Conservation (phyloP, 1,140 invertebrate genomes). For the Monochamus saltuarius region DNA sequence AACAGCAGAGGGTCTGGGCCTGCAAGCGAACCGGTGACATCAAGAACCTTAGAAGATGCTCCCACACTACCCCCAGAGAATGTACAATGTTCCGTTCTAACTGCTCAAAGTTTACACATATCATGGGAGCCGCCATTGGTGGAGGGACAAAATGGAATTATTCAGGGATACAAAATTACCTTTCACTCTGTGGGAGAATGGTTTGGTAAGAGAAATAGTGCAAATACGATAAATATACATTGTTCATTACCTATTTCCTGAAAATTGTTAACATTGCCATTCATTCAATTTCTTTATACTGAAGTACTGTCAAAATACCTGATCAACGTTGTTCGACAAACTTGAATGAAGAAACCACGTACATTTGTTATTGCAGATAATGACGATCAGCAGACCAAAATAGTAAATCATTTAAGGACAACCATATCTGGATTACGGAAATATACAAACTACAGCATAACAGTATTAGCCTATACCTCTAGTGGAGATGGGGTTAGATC, state of each 20-base stretch:
- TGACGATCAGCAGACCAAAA: conserved; percentile 65
- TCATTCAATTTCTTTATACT: not conserved
- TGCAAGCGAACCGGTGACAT: conserved; percentile 75
- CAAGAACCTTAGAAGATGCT: conserved; percentile 74
- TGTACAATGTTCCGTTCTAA: conserved; percentile 73
- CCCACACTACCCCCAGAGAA: conserved; percentile 78
- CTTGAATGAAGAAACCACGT: no score
- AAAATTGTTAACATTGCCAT: no score
- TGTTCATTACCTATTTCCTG: no score
- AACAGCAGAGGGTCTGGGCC: conserved; percentile 89
- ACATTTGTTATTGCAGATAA: conserved; percentile 51
- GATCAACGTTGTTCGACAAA: no score
- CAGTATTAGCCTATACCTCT: conserved; percentile 82
- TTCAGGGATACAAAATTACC: conserved; percentile 86
- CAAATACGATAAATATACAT: not conserved
- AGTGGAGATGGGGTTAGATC: conserved; percentile 87
- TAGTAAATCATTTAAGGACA: conserved; percentile 67
- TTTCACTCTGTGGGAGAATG: conserved; percentile 71
- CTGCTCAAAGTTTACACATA: conserved; percentile 80
- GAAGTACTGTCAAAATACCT: no score
- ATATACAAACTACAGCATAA: conserved; percentile 93
- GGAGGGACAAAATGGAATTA: conserved; percentile 80
- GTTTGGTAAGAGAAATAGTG: conserved; percentile 60
- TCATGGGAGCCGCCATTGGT: conserved; percentile 82
- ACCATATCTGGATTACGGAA: conserved; percentile 70